phyloP scores from a whole-genome alignment of 1,140 invertebrate genomes.

The Limonius californicus region DNA sequence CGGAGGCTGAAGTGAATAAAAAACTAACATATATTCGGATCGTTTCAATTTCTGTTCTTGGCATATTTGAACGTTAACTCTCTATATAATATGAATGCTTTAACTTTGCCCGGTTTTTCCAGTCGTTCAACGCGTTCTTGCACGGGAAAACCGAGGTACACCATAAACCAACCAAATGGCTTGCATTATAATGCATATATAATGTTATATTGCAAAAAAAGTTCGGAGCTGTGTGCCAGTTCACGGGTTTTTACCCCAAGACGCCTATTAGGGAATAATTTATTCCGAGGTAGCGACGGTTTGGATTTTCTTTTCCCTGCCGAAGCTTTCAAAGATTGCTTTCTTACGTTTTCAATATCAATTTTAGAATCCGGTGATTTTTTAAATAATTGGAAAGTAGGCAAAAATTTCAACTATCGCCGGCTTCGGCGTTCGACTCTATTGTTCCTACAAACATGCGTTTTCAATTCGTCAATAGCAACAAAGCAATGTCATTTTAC shows the following conservation, averaged over 20 bases:
- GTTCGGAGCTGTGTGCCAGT: conserved; percentile 33
- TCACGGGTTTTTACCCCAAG: conserved; percentile 11
- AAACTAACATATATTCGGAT: conserved; percentile 47
- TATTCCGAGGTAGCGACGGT: no score
- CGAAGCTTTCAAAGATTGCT: no score
- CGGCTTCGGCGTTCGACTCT: no score
- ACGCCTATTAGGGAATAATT: not conserved
- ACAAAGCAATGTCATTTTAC: no score
- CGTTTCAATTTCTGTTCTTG: conserved; percentile 47
- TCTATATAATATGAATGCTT: conserved; percentile 49
- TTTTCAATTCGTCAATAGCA: no score
- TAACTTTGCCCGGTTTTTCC: conserved; percentile 41
- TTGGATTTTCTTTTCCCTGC: not conserved
- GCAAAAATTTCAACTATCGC: no score
- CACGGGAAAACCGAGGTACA: conserved; percentile 23
- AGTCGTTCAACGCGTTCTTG: conserved; percentile 38
- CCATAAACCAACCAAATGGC: conserved; percentile 28
- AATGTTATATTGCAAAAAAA: conserved; percentile 47
- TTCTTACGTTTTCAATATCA: no score
- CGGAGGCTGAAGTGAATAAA: conserved; percentile 30
- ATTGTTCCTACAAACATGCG: no score
- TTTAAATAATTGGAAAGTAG: no score
- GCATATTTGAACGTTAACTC: conserved; percentile 48
- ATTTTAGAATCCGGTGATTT: no score
- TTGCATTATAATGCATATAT: conserved; percentile 47